Percentiles rank a stretch among this genome's conserved stretches.
These are phyloP conservation scores for Haliclystus octoradiatus DNA, from an alignment of 30 jellyfish, hydroid and myxozoan species.

Conservation along the genomic window DNA sequence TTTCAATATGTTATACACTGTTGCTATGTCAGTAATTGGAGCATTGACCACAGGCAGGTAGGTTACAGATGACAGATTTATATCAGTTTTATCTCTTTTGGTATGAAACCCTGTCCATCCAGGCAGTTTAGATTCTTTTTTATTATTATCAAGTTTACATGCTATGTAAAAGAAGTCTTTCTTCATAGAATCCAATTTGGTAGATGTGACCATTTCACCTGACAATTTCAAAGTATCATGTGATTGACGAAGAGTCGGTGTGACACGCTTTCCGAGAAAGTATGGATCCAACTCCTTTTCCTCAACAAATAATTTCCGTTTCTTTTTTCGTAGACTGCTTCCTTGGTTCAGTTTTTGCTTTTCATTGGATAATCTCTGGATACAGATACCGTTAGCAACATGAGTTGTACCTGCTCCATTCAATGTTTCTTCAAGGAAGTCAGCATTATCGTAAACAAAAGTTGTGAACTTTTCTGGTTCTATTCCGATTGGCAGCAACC, in stretches of 20 bases:
- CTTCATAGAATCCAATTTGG: too few species aligned
- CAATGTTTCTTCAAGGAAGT: constrained; percentile 11
- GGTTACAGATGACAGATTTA: neutral
- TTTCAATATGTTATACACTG: neutral
- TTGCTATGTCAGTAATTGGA: constrained; percentile 10
- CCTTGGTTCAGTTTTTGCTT: too few species aligned
- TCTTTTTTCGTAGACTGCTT: too few species aligned
- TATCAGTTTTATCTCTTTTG: neutral
- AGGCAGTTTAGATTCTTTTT: constrained; percentile 2
- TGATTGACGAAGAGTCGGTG: too few species aligned
- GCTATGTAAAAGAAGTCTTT: neutral
- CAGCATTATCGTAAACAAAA: constrained; percentile 9
- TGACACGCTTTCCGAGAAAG: too few species aligned
- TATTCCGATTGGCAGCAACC: neutral
- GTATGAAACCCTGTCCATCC: constrained; percentile 19
- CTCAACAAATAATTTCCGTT: too few species aligned
- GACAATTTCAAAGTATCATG: too few species aligned
- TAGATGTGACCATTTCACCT: too few species aligned
- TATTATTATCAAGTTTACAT: too few species aligned
- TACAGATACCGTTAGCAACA: neutral
- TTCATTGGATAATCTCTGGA: neutral
- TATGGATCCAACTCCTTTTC: too few species aligned
- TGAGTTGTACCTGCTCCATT: constrained; percentile 2
- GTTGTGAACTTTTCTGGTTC: neutral
- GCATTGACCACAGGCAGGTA: constrained; percentile 18